Conservation (phyloP, 2,888 invertebrate species). For the Geophilus truncorum region DNA sequence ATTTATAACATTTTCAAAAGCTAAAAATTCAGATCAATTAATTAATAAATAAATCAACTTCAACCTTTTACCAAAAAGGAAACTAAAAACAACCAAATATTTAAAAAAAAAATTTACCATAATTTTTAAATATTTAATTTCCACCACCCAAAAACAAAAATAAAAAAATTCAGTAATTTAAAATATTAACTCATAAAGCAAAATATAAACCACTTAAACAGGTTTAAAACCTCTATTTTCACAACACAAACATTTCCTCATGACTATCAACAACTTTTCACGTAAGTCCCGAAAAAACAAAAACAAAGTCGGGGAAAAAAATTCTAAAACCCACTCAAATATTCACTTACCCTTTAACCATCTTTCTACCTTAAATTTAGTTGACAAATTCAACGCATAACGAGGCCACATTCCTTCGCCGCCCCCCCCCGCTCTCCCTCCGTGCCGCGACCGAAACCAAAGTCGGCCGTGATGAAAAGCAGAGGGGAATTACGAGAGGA, state of each 20-base stretch:
- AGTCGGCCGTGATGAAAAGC: neutral
- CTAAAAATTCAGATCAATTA: too few relatives aligned
- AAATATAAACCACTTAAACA: neutral
- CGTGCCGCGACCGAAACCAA: neutral
- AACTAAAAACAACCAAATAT: too few relatives aligned
- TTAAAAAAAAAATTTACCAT: too few relatives aligned
- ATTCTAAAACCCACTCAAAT: neutral
- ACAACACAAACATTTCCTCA: too few relatives aligned
- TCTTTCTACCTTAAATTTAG: neutral
- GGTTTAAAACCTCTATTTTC: too few relatives aligned
- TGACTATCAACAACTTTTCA: too few relatives aligned
- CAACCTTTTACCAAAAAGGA: too few relatives aligned
- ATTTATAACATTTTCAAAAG: too few relatives aligned
- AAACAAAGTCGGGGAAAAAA: neutral
- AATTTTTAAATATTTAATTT: neutral
- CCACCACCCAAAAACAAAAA: neutral
- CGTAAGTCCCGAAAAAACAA: too few relatives aligned
- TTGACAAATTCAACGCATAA: neutral
- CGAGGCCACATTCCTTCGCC: neutral
- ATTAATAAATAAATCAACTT: too few relatives aligned
- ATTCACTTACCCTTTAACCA: neutral
- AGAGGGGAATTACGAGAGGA: neutral
- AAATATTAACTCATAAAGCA: neutral
- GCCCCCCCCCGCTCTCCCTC: neutral
- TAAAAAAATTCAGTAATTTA: neutral